These are phyloP conservation scores for Galeopsomyia nigrocyanea DNA, from an alignment of 2,888 invertebrate genomes.

Conservation along the genomic window DNA sequence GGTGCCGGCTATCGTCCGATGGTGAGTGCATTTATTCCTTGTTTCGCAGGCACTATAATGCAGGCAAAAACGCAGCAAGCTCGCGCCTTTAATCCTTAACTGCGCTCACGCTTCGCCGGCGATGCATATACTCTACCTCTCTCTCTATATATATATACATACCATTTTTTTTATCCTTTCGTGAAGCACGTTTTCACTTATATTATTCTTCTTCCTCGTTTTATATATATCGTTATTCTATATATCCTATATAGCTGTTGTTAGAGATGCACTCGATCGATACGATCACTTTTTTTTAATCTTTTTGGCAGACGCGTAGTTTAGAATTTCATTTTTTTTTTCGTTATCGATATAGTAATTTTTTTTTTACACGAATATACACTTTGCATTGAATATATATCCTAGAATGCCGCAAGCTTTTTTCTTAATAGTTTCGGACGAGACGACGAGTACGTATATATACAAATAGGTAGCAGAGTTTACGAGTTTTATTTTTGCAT, in stretches of 20 bases:
- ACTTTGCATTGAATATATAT: neutral
- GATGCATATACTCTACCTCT: constrained; percentile 27
- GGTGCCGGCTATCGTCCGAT: constrained; percentile 90
- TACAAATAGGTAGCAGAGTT: too few species aligned
- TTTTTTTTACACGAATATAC: neutral
- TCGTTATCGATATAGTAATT: constrained; percentile 1
- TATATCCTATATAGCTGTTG: neutral
- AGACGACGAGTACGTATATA: constrained; percentile 24
- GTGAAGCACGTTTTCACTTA: neutral
- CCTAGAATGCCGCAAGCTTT: constrained; percentile 3
- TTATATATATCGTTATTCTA: too few species aligned
- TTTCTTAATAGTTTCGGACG: neutral
- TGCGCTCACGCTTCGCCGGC: too few species aligned
- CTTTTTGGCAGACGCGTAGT: constrained; percentile 9
- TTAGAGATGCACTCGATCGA: constrained; percentile 2
- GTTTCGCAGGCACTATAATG: neutral
- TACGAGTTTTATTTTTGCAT: constrained; percentile 13
- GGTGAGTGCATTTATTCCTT: constrained; percentile 72
- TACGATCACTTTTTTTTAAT: constrained; percentile 8
- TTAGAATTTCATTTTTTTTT: constrained; percentile 7
- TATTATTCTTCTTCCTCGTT: neutral
- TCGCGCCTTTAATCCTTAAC: constrained; percentile 10
- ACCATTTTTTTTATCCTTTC: constrained; percentile 1
- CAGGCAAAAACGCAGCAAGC: neutral
- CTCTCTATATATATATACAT: constrained; percentile 26